Base-by-base conservation (phyloP, 1,140 invertebrate species). In the Diachasmimorpha longicaudata region DNA sequence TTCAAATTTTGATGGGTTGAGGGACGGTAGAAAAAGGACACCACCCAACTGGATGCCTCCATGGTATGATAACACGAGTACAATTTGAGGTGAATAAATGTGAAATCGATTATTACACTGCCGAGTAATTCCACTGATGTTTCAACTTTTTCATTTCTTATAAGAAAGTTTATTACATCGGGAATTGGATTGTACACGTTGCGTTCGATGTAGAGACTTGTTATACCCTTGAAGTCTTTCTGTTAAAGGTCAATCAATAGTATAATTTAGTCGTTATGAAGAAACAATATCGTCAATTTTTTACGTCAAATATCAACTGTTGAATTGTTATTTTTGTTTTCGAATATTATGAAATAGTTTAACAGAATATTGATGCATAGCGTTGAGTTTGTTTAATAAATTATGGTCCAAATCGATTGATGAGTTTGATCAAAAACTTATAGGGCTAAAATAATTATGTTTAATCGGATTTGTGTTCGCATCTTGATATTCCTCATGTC, bases 11-110 rank as follows among this genome's bases (percentile, higher is more conserved):
- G 78, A 79, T 44, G 70, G 75, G 5, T 37, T 70, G 0, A 46
- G 44, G 79, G 74, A 77, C 11, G 66, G 71, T 1, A 81, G 79
- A 69, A 83, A 83, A 46, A 79, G 79, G 79, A 83, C 86, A 14
- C 82, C 86, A 16, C 77, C 86, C 0, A 87, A 85, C 63, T 89
- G 88, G 88, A 88, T 89, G 87, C 86, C 86, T 46, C 85, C 86
- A 0, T 89, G 88, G 88, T 88, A 88, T 72, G 88, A 89, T 52
- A 88, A 82, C 74, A 86, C 83, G 21, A 86, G 82, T 69, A 85
- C 83, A 19, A 86, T 85, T 46, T 48, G 19, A 58, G 16, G 25
- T 21, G 21, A 21, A 36, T 44, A 39, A 68, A 19, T 37, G 14
- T 39, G 3, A 16, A 68, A 68, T 21, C 25, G 31, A 68, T 39